A percentile compares a stretch with the other conserved stretches of the same genome.
phyloP scores from a whole-genome alignment of 1,140 invertebrate genomes.

The Saxidomus purpurata region DNA sequence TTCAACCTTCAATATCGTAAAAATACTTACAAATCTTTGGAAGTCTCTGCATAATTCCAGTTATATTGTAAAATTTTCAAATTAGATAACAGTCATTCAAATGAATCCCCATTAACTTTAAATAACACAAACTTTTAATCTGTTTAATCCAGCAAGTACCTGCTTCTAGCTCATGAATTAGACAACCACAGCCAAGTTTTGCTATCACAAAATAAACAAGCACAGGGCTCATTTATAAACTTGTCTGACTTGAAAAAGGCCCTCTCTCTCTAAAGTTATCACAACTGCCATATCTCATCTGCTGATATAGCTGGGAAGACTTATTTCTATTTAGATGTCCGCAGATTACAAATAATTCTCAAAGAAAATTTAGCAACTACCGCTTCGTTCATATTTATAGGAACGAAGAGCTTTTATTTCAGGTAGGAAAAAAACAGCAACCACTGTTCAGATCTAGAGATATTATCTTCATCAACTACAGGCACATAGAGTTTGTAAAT shows the following conservation, averaged over 20 bases:
- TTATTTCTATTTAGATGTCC: slow-evolving; percentile 6
- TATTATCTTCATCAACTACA: background rate
- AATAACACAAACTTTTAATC: background rate
- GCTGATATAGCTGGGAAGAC: background rate
- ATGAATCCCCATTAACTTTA: too few relatives aligned
- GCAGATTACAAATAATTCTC: background rate
- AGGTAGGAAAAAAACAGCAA: slow-evolving; percentile 2
- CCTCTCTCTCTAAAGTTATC: slow-evolving; percentile 33
- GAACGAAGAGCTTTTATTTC: background rate
- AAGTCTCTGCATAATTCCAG: too few relatives aligned
- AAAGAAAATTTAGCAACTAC: background rate
- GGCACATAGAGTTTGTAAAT: background rate
- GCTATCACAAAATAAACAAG: slow-evolving; percentile 46
- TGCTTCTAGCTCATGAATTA: background rate
- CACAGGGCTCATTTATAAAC: slow-evolving; percentile 33
- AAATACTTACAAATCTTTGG: too few relatives aligned
- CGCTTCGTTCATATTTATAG: background rate
- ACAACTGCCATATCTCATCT: background rate
- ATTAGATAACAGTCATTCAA: too few relatives aligned
- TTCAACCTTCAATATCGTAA: too few relatives aligned
- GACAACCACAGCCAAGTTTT: background rate
- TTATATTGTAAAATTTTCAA: too few relatives aligned
- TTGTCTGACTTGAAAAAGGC: background rate
- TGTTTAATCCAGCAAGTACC: background rate
- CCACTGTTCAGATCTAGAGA: background rate